phyloP scores from a whole-genome alignment of 2,113 vertebrate species.

The Nothocercus julius region DNA sequence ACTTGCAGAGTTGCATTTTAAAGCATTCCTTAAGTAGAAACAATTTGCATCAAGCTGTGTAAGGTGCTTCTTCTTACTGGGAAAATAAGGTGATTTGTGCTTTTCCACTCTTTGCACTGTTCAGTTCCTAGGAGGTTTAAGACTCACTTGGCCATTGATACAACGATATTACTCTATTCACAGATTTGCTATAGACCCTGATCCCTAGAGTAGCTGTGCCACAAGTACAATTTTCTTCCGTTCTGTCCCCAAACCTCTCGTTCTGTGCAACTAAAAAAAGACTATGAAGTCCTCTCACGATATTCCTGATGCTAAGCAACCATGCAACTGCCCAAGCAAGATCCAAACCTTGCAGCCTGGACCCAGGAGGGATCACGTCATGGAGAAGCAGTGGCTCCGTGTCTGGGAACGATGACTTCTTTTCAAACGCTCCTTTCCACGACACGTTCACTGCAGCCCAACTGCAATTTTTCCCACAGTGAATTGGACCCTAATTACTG shows the following conservation, averaged over 20 bases:
- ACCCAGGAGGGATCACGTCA: accelerated
- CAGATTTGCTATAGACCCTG: not conserved
- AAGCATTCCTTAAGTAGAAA: slow-evolving; percentile 56
- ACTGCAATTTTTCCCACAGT: slow-evolving; percentile 14
- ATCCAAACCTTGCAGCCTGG: not conserved
- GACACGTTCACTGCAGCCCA: not conserved
- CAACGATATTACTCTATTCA: not conserved
- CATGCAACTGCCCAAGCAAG: not conserved
- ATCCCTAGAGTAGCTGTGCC: not conserved
- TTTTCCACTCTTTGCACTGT: not conserved
- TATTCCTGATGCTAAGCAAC: not conserved
- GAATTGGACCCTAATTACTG: slow-evolving; percentile 69
- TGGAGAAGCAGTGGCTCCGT: not conserved
- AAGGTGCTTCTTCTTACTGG: slow-evolving; percentile 22
- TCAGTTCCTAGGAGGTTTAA: slow-evolving; percentile 45
- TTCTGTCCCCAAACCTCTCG: not conserved
- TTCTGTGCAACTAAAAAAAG: not conserved
- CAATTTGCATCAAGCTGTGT: slow-evolving; percentile 59
- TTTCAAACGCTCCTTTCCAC: not conserved
- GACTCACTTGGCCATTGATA: slow-evolving; percentile 24
- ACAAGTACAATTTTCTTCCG: not conserved
- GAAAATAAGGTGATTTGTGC: not conserved
- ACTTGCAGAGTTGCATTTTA: slow-evolving; percentile 45
- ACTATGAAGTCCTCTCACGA: not conserved
- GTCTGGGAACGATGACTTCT: not conserved